Percentiles rank a stretch among this genome's conserved stretches.
Conservation (phyloP, 2,888 invertebrate species). For the Adelognathus sp. region DNA sequence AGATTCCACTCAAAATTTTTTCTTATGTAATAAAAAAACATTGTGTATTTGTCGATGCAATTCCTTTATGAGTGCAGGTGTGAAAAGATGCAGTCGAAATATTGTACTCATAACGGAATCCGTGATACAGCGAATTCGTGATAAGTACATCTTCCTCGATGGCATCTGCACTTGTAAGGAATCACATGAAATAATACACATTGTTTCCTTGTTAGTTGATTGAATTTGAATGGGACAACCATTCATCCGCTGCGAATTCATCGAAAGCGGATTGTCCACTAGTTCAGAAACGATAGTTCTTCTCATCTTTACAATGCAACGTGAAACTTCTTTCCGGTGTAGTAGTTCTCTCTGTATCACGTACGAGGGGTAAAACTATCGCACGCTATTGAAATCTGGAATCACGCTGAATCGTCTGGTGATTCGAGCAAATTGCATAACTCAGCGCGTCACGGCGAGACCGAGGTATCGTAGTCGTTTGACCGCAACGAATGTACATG, state of each 20-base stretch:
- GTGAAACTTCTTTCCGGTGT: background rate
- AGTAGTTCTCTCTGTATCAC: background rate
- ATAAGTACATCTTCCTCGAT: too few species aligned
- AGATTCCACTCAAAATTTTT: background rate
- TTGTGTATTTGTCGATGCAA: too few species aligned
- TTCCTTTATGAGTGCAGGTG: too few species aligned
- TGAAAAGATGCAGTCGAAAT: too few species aligned
- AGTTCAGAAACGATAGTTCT: background rate
- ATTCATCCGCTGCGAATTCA: background rate
- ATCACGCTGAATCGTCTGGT: conserved; percentile 48
- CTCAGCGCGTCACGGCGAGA: conserved; percentile 22
- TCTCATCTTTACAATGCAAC: background rate
- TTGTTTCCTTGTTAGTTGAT: too few species aligned
- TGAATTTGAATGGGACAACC: too few species aligned
- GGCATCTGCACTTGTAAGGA: too few species aligned
- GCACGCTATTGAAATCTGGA: conserved; percentile 43
- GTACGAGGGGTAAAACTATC: conserved; percentile 27
- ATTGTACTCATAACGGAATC: too few species aligned
- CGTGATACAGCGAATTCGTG: too few species aligned
- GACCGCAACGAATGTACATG: conserved; percentile 5
- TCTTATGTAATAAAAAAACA: background rate
- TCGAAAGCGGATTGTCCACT: background rate
- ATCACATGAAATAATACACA: too few species aligned
- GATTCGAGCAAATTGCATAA: conserved; percentile 65
- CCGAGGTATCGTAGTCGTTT: conserved; percentile 7